Percentiles rank a stretch among this genome's conserved stretches.
Evolutionary conservation across 30 jellyfish, hydroid and myxozoan genomes (phyloP).

Genomic region (Hydractinia echinata): DNA sequence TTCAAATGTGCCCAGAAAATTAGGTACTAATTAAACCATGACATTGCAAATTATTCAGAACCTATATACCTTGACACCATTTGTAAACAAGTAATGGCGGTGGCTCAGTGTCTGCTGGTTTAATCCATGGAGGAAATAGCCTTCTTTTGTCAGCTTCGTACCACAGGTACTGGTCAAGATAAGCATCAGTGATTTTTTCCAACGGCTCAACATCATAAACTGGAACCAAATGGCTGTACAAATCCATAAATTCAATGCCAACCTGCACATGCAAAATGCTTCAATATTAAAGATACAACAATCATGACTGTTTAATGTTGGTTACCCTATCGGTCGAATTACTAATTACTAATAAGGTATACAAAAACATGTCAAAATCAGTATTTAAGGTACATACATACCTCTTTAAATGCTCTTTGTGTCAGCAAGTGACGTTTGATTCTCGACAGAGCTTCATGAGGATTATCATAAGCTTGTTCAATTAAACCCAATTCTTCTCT

Average conservation of each 20-base stretch:
- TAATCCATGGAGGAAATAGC: conserved; percentile 98
- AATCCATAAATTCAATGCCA: conserved; percentile 99
- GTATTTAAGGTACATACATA: neutral
- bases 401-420: conserved; percentile 99
- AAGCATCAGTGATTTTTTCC: conserved; percentile 98
- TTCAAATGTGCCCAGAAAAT: too few relatives aligned
- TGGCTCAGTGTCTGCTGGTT: conserved; percentile 99
- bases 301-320: neutral
- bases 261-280: conserved; percentile 36
- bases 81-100: conserved; percentile 96
- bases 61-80: conserved; percentile 93
- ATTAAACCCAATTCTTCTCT: conserved; percentile 97
- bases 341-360: neutral
- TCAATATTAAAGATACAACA: neutral
- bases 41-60: too few relatives aligned
- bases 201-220: conserved; percentile 98
- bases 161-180: conserved; percentile 98
- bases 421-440: conserved; percentile 98
- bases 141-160: conserved; percentile 98
- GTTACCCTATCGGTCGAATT: neutral
- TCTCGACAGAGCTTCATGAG: conserved; percentile 98
- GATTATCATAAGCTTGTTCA: conserved; percentile 99
- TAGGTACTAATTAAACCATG: too few relatives aligned
- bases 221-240: conserved; percentile 98
- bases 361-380: too few relatives aligned